These are phyloP conservation scores for Sphaeridia pumilis DNA, from an alignment of 2,888 invertebrate species.

Conservation along the genomic window DNA sequence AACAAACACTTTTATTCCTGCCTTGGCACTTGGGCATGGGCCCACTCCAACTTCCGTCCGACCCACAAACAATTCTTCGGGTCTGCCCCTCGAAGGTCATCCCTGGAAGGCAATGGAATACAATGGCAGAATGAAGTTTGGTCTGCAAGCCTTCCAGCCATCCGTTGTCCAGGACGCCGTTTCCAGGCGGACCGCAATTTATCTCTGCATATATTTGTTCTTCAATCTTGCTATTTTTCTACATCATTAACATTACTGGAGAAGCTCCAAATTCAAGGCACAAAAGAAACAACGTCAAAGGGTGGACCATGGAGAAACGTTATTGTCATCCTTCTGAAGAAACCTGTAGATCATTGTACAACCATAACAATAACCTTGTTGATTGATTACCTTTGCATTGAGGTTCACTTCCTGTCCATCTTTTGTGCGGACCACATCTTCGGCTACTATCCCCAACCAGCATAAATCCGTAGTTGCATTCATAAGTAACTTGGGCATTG, in stretches of 20 bases:
- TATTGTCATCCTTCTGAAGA: too few relatives aligned
- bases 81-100: constrained; percentile 42
- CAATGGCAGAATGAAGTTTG: constrained; percentile 44
- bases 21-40: constrained; percentile 45
- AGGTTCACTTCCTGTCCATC: constrained; percentile 88
- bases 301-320: too few relatives aligned
- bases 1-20: too few relatives aligned
- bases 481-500: constrained; percentile 89
- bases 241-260: too few relatives aligned
- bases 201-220: constrained; percentile 44
- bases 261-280: too few relatives aligned
- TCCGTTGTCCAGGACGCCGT: constrained; percentile 44
- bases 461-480: constrained; percentile 88
- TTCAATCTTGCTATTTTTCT: too few relatives aligned
- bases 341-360: too few relatives aligned
- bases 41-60: constrained; percentile 47
- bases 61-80: constrained; percentile 43
- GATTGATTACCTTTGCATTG: constrained; percentile 65
- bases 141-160: constrained; percentile 46
- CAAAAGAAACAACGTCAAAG: too few relatives aligned
- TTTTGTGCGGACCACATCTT: constrained; percentile 83
- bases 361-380: too few relatives aligned
- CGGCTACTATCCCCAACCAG: constrained; percentile 81
- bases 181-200: constrained; percentile 45
- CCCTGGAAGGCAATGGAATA: constrained; percentile 44